These are phyloP conservation scores for Oenanthe oenanthe DNA, from an alignment of 2,113 vertebrate genomes.

Conservation along the genomic window DNA sequence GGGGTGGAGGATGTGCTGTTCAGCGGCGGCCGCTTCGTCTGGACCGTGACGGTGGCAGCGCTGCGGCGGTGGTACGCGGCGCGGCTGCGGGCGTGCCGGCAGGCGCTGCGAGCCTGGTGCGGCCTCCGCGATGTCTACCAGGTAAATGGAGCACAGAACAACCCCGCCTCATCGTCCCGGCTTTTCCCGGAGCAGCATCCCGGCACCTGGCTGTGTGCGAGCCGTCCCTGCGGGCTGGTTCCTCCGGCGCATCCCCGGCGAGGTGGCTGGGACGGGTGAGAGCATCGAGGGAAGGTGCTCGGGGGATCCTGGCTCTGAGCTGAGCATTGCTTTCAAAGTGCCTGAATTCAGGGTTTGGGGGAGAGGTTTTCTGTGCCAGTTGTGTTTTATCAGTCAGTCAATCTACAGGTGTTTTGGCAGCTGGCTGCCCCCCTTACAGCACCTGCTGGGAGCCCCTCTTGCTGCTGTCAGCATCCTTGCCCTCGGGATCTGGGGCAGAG, in stretches of 20 bases:
- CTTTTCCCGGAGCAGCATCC: background rate
- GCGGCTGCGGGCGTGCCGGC: constrained; percentile 85
- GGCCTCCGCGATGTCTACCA: constrained; percentile 89
- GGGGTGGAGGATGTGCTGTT: constrained; percentile 90
- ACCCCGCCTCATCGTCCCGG: accelerated
- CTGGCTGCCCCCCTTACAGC: accelerated
- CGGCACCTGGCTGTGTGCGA: accelerated
- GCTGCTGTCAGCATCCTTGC: background rate
- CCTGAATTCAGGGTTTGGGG: background rate
- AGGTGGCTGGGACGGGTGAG: accelerated
- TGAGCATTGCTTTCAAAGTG: accelerated
- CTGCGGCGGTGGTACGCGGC: constrained; percentile 86
- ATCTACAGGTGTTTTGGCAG: background rate
- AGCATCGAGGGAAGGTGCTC: background rate
- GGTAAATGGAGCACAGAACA: constrained; percentile 73
- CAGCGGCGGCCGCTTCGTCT: constrained; percentile 85
- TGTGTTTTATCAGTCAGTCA: background rate
- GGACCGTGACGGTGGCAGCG: constrained; percentile 86
- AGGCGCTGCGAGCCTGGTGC: constrained; percentile 87
- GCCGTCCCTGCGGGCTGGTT: background rate
- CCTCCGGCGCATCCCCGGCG: accelerated
- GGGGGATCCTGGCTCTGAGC: background rate
- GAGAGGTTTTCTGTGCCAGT: background rate
- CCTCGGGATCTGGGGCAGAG: background rate
- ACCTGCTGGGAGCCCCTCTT: background rate